A percentile compares a stretch with the other conserved stretches of the same genome.
Evolutionary conservation across 2,113 vertebrate species (phyloP).

Genomic region (Callithrix jacchus): DNA sequence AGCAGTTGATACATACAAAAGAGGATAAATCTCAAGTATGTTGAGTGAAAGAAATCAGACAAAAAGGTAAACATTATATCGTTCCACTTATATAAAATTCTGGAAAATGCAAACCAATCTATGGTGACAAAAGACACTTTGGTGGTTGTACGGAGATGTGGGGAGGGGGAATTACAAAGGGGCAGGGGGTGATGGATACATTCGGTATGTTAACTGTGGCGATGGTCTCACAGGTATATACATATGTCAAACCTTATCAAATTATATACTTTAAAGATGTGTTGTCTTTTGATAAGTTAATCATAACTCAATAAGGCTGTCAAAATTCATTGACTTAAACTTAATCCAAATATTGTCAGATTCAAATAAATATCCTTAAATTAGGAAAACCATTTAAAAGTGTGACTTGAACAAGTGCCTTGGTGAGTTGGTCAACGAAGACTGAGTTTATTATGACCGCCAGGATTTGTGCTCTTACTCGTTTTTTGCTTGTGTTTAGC

Average conservation of each 20-base stretch:
- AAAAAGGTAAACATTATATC: neutral
- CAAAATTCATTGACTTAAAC: neutral
- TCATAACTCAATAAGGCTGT: neutral
- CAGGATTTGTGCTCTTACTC: neutral
- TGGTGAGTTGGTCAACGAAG: neutral
- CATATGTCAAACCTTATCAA: neutral
- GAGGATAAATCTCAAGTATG: neutral
- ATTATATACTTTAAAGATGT: neutral
- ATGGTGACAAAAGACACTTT: neutral
- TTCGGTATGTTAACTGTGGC: neutral
- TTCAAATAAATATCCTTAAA: neutral
- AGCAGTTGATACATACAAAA: neutral
- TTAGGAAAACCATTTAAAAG: neutral
- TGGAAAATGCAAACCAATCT: neutral
- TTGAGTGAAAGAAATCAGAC: neutral
- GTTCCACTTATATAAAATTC: neutral
- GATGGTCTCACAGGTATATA: neutral
- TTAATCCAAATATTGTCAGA: neutral
- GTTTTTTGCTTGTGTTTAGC: neutral
- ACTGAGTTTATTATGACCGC: neutral
- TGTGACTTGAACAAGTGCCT: neutral
- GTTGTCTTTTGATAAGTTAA: neutral
- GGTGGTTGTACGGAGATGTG: neutral
- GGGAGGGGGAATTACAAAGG: neutral
- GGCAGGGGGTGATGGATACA: rapidly evolving